Base-by-base conservation (phyloP, 2,113 vertebrate species). In the Sorex fumeus region DNA sequence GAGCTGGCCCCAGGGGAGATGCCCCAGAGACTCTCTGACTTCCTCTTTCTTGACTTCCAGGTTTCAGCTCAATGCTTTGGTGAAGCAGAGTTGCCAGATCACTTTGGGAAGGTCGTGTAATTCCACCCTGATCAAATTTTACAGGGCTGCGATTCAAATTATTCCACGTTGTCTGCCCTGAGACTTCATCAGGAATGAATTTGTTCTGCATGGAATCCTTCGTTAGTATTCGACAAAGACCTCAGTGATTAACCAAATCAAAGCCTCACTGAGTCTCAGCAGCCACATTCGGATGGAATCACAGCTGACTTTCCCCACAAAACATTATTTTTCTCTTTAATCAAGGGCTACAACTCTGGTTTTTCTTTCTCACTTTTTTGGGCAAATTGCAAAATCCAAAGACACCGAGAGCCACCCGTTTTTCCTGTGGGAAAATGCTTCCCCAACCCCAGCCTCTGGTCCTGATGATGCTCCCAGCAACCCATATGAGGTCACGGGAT, bases 171-270 rank as follows among this genome's bases (percentile, higher is more conserved):
- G 86, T 85, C 5, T 9, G 50, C 84, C 88, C 67, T 70, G 86
- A 96, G 77, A 64, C 84, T 94, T 89, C 57, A 82, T 95, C 91
- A 96, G 92, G 81, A 96, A 92, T 96, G 47, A 95, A 79, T 96
- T 87, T 94, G 86, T 96, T 97, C 96, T 96, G 84, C 94, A 88
- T 94, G 76, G 34, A 87, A 71, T 91, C 60, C 81, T 94, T 96
- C 71, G 79, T 97, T 97, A 97, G 50, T 34, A 96, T 96, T 91
- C 27, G 7, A 93, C 87, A 96, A 96, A 96, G 96, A 84, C 2
- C 2, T 82, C 95, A 92, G 80, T 95, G 91, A 97, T 97, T 93
- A 97, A 57, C 69, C 87, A 97, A 96, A 97, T 97, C 87, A 81
- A 95, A 96, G 91, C 81, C 86, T 97, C 97, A 96, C 93, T 94